Evolutionary conservation across 2,888 invertebrate species (phyloP).

Genomic region (Acronicta aceris): DNA sequence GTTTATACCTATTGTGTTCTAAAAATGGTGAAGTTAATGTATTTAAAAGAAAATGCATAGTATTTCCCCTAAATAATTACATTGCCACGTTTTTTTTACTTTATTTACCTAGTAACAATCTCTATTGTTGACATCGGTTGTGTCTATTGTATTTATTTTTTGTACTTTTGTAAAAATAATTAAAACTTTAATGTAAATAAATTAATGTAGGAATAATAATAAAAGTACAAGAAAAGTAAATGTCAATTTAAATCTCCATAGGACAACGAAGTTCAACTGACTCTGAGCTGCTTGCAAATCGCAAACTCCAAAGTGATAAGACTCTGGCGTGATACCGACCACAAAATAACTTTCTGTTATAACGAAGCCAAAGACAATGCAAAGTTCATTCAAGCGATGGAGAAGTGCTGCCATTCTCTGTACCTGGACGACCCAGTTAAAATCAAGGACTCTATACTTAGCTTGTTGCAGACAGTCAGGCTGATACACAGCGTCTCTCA

Average conservation of each 20-base stretch:
- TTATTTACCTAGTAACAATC: too few relatives aligned
- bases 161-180: too few relatives aligned
- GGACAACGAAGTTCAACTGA: slow-evolving; percentile 93
- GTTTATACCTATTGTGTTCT: slow-evolving; percentile 65
- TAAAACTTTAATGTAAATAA: too few relatives aligned
- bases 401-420: slow-evolving; percentile 97
- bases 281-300: slow-evolving; percentile 93
- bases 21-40: too few relatives aligned
- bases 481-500: slow-evolving; percentile 98
- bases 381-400: slow-evolving; percentile 96
- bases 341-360: slow-evolving; percentile 97
- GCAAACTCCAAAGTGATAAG: slow-evolving; percentile 94
- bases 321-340: slow-evolving; percentile 95
- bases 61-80: too few relatives aligned
- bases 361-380: slow-evolving; percentile 99
- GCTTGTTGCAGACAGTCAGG: slow-evolving; percentile 96
- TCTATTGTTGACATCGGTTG: too few relatives aligned
- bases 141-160: too few relatives aligned
- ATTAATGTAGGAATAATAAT: too few relatives aligned
- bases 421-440: slow-evolving; percentile 97
- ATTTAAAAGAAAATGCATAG: too few relatives aligned
- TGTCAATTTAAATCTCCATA: too few relatives aligned
- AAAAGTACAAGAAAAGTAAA: too few relatives aligned
- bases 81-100: too few relatives aligned
- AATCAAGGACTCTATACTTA: slow-evolving; percentile 96